Evolutionary conservation across 2,888 invertebrate species (phyloP), one percentile per base, ranked within the genome.

Genomic region (Osmoderma eremita): DNA sequence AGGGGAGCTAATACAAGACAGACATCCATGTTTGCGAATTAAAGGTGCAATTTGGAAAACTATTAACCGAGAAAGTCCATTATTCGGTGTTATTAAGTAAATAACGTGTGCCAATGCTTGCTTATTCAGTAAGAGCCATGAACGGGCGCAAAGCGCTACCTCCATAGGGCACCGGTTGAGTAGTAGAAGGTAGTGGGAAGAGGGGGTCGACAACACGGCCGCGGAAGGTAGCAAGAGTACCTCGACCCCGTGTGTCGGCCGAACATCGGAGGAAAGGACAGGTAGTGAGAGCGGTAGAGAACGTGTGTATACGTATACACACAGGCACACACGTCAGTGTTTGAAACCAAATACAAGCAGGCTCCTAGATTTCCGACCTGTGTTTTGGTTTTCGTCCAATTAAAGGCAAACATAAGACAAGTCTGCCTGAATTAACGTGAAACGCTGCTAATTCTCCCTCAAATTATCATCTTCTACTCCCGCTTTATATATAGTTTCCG

Each of bases 321-420:
- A 63, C 12, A 54, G 12, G 13, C 24, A 22, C 24, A 63, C 24
- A 51, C 58, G 30, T 66, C 61, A 61, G 36, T 61, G 78, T 78
- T 76, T 77, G 79, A 79, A 80, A 80, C 79, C 79, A 76, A 81
- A 80, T 80, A 80, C 79, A 78, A 76, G 77, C 79, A 78, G 76
- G 77, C 73, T 77, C 78, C 74, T 74, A 74, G 80, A 81, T 81
- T 81, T 80, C 80, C 80, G 80, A 81, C 80, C 80, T 79, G 79
- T 81, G 81, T 82, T 82, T 81, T 80, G 82, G 82, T 82, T 82
- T 82, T 80, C 81, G 80, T 80, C 80, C 82, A 82, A 82, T 82
- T 82, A 80, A 80, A 81, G 80, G 79, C 80, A 80, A 81, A 82
- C 81, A 81, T 79, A 80, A 80, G 80, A 80, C 79, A 78, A 80